Conservation (phyloP, 2,113 vertebrate genomes). For the Pelobates fuscus region DNA sequence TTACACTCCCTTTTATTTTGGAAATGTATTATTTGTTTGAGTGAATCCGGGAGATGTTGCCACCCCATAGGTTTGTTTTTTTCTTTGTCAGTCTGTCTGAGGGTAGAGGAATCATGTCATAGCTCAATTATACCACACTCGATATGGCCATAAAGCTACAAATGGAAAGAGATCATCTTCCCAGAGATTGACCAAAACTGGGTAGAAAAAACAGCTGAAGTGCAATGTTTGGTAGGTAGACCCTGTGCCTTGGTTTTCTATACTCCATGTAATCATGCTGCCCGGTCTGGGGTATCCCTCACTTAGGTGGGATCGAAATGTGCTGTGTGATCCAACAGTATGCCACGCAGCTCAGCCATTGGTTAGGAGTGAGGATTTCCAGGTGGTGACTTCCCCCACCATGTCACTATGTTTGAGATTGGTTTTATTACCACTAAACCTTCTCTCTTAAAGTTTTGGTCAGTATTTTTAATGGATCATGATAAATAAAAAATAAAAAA, state of each 20-base stretch:
- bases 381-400: conserved; percentile 52
- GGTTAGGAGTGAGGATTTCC: conserved; percentile 62
- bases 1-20: conserved; percentile 74
- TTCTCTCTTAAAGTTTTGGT: conserved; percentile 65
- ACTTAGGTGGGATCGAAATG: conserved; percentile 65
- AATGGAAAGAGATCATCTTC: conserved; percentile 67
- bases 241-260: conserved; percentile 73
- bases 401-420: conserved; percentile 54
- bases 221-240: conserved; percentile 69
- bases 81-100: conserved; percentile 71
- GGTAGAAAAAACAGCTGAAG: conserved; percentile 64
- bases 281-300: conserved; percentile 32
- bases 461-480: conserved; percentile 69
- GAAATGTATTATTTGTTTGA: conserved; percentile 74
- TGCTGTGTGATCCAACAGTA: conserved; percentile 65
- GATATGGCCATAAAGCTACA: conserved; percentile 72
- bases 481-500: conserved; percentile 51
- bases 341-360: conserved; percentile 63
- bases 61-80: conserved; percentile 60
- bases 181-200: conserved; percentile 80
- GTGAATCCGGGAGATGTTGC: conserved; percentile 78
- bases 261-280: conserved; percentile 49
- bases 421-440: conserved; percentile 59
- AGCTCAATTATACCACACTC: conserved; percentile 70
- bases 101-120: conserved; percentile 66